phyloP scores from a whole-genome alignment of 2,888 invertebrate species.

The Mechanitis messenoides region DNA sequence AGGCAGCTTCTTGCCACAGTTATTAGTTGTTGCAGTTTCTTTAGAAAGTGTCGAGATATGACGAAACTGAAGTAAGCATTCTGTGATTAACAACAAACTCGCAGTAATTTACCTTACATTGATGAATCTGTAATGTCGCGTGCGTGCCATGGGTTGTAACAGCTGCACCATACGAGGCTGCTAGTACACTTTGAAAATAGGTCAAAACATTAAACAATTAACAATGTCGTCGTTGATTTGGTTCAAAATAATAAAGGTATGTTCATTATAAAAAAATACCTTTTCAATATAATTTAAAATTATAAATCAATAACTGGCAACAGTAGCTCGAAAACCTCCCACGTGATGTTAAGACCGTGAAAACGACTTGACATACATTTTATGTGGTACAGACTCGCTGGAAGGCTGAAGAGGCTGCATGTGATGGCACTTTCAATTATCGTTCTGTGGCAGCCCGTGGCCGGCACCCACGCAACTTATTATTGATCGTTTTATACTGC shows the following conservation, averaged over 20 bases:
- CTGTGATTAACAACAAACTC: constrained; percentile 54
- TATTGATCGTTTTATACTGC: constrained; percentile 59
- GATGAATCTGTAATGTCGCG: constrained; percentile 60
- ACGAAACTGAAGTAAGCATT: constrained; percentile 66
- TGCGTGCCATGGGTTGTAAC: constrained; percentile 51
- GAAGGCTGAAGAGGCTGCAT: constrained; percentile 45
- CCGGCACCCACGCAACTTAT: constrained; percentile 49
- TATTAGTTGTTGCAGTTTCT: constrained; percentile 65
- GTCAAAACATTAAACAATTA: constrained; percentile 16
- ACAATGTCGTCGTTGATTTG: not conserved
- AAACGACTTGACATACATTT: constrained; percentile 68
- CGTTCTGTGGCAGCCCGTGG: constrained; percentile 42
- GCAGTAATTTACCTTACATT: constrained; percentile 54
- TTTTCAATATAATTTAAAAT: not conserved
- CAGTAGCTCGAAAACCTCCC: constrained; percentile 31
- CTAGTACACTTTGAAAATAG: constrained; percentile 17
- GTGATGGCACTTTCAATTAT: constrained; percentile 72
- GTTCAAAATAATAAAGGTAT: not conserved
- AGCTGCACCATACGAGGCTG: not conserved
- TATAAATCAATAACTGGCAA: not conserved
- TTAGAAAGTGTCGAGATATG: constrained; percentile 72
- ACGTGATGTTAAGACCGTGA: constrained; percentile 60
- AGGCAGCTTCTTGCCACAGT: constrained; percentile 53
- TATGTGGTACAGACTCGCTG: constrained; percentile 47
- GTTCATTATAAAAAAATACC: not conserved